Base-by-base conservation (phyloP, 2,113 vertebrate species). In the Xiphorhynchus elegans region DNA sequence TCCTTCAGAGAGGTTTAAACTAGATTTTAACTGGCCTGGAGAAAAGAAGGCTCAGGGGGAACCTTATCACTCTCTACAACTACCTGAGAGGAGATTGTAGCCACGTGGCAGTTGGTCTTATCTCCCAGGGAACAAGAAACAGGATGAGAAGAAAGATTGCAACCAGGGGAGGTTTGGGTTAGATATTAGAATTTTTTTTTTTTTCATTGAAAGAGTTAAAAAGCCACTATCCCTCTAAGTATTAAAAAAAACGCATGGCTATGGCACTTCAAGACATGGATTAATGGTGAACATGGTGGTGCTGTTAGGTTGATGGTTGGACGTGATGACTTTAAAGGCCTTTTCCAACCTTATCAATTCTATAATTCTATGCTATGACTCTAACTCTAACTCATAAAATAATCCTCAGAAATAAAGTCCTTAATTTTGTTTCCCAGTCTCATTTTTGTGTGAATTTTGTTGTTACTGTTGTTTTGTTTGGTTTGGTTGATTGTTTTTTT, bases 11-110 rank as follows among this genome's bases (percentile, higher is more conserved):
- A 31, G 13, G 5, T 49, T 64, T 49, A 47, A 47, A 55, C 6
- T 47, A 40, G 12, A 47, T 79, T 64, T 80, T 31, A 72, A 31
- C 42, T 35, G 31, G 11, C 8, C 49, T 63, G 75, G 40, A 47
- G 47, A 63, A 70, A 13, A 87, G 29, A 29, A 63, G 40, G 19
- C 16, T 79, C 10, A 29, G 15, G 49, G 10, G 53, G 29, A 63
- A 13, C 2, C 12, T 63, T 62, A n/a, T 25, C 8, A 13, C 24
- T 47, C 33, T 44, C 28, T 39, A 24, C 0, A 0, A 13, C 10
- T 53, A 15, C 12, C 33, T n/a, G 39, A 70, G n/a, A 70, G 6
- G 28, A 47, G 47, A 16, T 62, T 47, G n/a, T 13, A n/a, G 47
- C 31, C 31, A 60, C 13, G 21, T 52, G 28, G 9, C 21, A 10